Evolutionary conservation across 2,888 invertebrate species (phyloP).

Genomic region (Cremastinae sp.): DNA sequence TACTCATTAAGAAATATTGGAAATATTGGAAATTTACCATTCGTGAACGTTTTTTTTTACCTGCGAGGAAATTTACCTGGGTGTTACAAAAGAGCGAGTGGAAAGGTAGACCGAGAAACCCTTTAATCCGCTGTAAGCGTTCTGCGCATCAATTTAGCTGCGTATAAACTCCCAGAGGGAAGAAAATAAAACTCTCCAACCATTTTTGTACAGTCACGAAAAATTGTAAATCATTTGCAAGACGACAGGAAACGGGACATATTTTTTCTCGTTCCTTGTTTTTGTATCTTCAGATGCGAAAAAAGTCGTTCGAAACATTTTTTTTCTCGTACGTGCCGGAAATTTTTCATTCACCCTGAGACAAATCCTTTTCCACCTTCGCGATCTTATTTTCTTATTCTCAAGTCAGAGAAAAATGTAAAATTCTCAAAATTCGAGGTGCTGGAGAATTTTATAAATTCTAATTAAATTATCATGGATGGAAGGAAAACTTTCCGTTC

Average conservation of each 20-base stretch:
- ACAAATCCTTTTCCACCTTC: background rate
- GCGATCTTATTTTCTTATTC: no score
- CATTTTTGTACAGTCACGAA: slow-evolving; percentile 41
- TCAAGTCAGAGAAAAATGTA: no score
- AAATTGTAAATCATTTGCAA: slow-evolving; percentile 38
- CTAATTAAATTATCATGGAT: no score
- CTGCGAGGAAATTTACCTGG: slow-evolving; percentile 13
- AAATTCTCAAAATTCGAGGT: no score
- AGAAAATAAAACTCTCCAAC: background rate
- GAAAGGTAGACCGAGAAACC: slow-evolving; percentile 21
- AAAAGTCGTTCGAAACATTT: background rate
- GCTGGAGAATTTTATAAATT: no score
- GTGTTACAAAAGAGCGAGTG: background rate
- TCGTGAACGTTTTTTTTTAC: background rate
- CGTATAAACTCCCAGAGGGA: background rate
- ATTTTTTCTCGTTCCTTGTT: background rate
- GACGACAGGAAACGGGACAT: background rate
- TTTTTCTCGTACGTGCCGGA: background rate
- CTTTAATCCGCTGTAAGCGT: background rate
- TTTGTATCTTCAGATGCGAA: background rate
- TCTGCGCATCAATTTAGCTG: background rate
- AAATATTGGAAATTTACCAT: background rate
- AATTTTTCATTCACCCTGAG: background rate
- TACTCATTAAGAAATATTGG: no score
- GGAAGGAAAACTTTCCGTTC: no score